Base-by-base conservation (phyloP, 2,113 vertebrate species). In the Sylvia atricapilla region DNA sequence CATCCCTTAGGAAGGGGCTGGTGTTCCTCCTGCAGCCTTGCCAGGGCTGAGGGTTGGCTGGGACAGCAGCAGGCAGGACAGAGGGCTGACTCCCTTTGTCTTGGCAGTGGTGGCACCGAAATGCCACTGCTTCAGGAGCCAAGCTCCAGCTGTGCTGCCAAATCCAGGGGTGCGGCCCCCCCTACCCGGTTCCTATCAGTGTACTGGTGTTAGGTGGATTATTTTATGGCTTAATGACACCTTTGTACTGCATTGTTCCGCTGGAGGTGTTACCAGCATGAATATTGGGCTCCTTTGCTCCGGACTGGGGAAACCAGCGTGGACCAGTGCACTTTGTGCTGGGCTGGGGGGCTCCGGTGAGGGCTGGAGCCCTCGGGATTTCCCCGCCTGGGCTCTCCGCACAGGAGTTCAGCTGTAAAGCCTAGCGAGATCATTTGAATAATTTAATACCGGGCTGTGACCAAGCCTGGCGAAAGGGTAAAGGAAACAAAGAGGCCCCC, bases 401-500 rank as follows among this genome's bases (percentile, higher is more conserved):
- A 20, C 82, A 9, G 58, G 56, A 81, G 74, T 92, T 94, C 58
- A 84, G 91, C 94, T 69, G 88, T 23, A 76, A 41, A 94, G 63
- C 85, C 83, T 83, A 11, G 79, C 5, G 10, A 79, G 74, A 84
- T 87, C 58, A 92, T 95, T 92, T 92, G 95, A 96, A 96, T 94
- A 94, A 94, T 95, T 91, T 95, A 92, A 95, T 95, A 96, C 46
- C 63, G 23, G 96, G 86, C 95, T 96, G 88, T 94, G 92, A 95
- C 88, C 84, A 81, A 95, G 86, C 81, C 92, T 79, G 93, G 96
- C 43, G 58, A 95, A 84, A 90, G 96, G 90, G 90, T 90, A 94
- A 93, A 93, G 92, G 95, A 94, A 92, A 92, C 96, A 95, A 91
- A 96, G 96, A 95, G 93, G 94, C 91, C 96, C 95, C 94, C 93